Evolutionary conservation across 2,888 invertebrate species (phyloP), one percentile per base, ranked within the genome.

Genomic region (Rhaphigaster nebulosa): DNA sequence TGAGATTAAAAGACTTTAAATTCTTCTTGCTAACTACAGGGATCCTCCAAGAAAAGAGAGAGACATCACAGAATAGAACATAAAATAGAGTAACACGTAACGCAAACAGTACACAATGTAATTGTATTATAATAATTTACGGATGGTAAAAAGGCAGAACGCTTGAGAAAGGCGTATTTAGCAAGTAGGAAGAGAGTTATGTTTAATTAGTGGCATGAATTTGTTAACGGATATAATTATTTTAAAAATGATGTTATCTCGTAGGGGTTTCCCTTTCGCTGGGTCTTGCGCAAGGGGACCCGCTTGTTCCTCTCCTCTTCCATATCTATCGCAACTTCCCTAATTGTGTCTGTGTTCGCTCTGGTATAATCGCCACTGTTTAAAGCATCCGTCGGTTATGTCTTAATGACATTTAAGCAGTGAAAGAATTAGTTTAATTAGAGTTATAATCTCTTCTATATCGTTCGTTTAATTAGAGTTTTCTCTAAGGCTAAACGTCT

Each of bases 181-280:
- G 84, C 84, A 84, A 84, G 84, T 84, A 84, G 84, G 84, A 84
- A 84, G 84, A 45, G 84, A 45, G 45, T 45, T 84, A 84, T 84
- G 84, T 45, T 45, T 50, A 84, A 84, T 84, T 84, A 84, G 84
- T 45, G 84, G 15, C n/a, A 84, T 84, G 45, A 84, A n/a, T 84
- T 50, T 84, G 84, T 84, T 84, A 84, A 84, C 84, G 84, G 84
- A 84, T 84, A 84, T 84, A 84, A 84, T 84, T 84, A 84, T 84
- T 84, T 84, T 84, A n/a, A 84, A 80, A 84, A 84, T 45, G 84
- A 84, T 84, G 41, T 18, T 84, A 84, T 84, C 84, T 45, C 45
- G 45, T 0, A 45, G 45, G 41, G 45, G 84, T 84, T 84, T 84
- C 84, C 84, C 84, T 84, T 84, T 84, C 84, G 80, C 80, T 80